These are phyloP conservation scores for Hypotaenidia philippensis DNA, from an alignment of 2,797 vertebrate species.

Conservation along the genomic window DNA sequence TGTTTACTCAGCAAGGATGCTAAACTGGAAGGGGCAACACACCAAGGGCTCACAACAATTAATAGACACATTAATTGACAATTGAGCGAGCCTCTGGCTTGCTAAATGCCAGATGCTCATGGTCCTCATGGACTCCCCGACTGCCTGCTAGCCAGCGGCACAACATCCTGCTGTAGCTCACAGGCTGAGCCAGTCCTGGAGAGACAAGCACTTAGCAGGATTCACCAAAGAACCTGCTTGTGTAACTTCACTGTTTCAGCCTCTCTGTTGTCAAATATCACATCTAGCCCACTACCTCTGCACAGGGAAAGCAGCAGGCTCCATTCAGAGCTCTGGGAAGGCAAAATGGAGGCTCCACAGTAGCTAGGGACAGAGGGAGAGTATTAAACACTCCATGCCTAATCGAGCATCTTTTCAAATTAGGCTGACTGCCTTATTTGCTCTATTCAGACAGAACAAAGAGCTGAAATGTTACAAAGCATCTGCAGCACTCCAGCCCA, in stretches of 20 bases:
- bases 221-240: background rate
- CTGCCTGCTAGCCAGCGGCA: background rate
- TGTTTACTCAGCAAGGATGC: constrained; percentile 7
- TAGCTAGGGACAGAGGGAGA: constrained; percentile 1
- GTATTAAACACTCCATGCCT: constrained; percentile 64
- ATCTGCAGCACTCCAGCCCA: constrained; percentile 36
- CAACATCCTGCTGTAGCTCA: background rate
- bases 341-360: constrained; percentile 27
- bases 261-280: background rate
- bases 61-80: background rate
- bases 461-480: constrained; percentile 58
- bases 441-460: constrained; percentile 70
- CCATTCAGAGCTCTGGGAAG: constrained; percentile 11
- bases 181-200: background rate
- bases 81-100: background rate
- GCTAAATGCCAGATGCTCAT: background rate
- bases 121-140: background rate
- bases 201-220: background rate
- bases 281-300: background rate
- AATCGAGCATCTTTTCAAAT: constrained; percentile 71
- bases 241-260: background rate
- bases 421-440: constrained; percentile 62
- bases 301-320: background rate
- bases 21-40: background rate
- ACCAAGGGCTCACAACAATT: background rate